Percentiles rank a stretch among this genome's conserved stretches.
phyloP scores from a whole-genome alignment of 2,797 vertebrate genomes.

The Pangasius larnaudii region DNA sequence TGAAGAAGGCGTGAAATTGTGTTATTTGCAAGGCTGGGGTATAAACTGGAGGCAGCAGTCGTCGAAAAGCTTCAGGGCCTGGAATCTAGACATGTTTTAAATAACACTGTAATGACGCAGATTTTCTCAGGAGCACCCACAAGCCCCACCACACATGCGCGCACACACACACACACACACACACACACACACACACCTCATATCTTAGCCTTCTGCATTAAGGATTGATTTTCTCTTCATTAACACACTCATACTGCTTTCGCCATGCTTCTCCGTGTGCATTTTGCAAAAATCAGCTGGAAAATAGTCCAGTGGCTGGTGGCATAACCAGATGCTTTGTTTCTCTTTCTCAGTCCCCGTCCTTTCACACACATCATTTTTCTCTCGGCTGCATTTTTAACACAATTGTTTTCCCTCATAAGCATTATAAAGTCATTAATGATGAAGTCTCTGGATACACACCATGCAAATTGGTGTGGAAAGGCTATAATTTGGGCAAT shows the following conservation, averaged over 20 bases:
- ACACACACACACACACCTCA: conserved; percentile 52
- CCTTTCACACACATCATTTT: background rate
- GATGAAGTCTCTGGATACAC: conserved; percentile 73
- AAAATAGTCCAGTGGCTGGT: conserved; percentile 72
- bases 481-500: conserved; percentile 79
- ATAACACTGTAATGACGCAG: conserved; percentile 73
- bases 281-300: conserved; percentile 78
- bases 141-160: conserved; percentile 14
- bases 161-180: conserved; percentile 45
- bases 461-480: conserved; percentile 76
- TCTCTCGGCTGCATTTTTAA: conserved; percentile 15
- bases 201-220: conserved; percentile 71
- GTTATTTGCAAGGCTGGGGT: conserved; percentile 69
- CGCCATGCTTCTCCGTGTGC: conserved; percentile 70
- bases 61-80: conserved; percentile 59
- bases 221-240: conserved; percentile 75
- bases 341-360: conserved; percentile 29
- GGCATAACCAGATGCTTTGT: conserved; percentile 48
- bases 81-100: conserved; percentile 68
- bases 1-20: conserved; percentile 77
- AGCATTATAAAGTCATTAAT: conserved; percentile 71
- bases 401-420: conserved; percentile 54
- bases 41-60: conserved; percentile 72
- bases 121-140: conserved; percentile 60
- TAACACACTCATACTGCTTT: conserved; percentile 77